Conservation (phyloP, 2,797 vertebrate genomes). For the Gila robusta region DNA sequence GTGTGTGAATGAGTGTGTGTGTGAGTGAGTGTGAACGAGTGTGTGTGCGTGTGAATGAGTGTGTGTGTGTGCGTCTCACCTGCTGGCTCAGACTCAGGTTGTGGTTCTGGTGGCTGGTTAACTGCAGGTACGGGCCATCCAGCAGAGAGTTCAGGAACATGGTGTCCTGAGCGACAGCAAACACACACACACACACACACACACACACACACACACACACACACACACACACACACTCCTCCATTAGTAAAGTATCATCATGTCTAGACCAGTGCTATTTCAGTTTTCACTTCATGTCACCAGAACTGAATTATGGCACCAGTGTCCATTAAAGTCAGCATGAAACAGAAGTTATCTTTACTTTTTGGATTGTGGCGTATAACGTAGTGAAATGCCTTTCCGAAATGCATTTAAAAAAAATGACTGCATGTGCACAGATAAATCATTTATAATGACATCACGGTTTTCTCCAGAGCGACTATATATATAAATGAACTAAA, state of each 20-base stretch:
- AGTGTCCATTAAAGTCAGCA: background rate
- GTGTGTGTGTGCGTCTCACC: conserved; percentile 46
- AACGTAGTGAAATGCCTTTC: background rate
- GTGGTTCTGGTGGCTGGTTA: conserved; percentile 74
- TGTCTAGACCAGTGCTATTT: background rate
- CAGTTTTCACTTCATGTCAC: background rate
- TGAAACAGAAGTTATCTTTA: background rate
- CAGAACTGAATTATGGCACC: background rate
- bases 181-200: background rate
- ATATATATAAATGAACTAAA: no score
- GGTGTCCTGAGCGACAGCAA: conserved; percentile 70
- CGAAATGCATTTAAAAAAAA: background rate
- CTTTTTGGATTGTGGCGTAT: background rate
- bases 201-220: background rate
- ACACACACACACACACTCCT: no score
- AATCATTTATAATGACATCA: background rate
- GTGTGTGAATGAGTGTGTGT: background rate
- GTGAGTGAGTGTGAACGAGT: background rate
- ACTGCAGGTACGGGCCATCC: conserved; percentile 79
- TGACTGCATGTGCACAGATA: no score
- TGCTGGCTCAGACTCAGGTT: conserved; percentile 72
- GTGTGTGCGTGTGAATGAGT: background rate
- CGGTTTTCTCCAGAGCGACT: no score
- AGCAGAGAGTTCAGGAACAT: conserved; percentile 80
- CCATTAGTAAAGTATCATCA: background rate